These are phyloP conservation scores for Julus scanicus DNA, from an alignment of 2,888 invertebrate genomes.

Conservation along the genomic window DNA sequence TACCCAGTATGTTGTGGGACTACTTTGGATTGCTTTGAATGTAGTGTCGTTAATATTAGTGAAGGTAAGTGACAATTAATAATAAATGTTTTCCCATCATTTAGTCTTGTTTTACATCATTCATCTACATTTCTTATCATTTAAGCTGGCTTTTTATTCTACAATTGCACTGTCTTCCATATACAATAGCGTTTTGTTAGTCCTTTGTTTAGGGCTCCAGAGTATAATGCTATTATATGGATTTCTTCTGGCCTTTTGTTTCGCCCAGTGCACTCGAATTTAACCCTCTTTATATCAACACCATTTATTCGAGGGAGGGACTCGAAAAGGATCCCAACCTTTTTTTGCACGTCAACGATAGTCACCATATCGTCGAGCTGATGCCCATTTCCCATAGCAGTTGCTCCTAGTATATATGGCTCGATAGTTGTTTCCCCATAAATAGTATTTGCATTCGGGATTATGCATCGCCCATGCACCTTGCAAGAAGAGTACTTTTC, in stretches of 20 bases:
- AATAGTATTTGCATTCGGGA: conserved; percentile 42
- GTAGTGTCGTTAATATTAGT: too few species aligned
- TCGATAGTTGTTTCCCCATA: conserved; percentile 6
- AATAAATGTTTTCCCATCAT: too few species aligned
- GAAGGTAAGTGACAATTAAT: too few species aligned
- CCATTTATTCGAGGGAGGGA: conserved; percentile 23
- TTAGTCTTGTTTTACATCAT: neutral
- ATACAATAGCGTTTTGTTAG: neutral
- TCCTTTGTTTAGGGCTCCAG: conserved; percentile 4
- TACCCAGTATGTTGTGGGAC: too few species aligned
- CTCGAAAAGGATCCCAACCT: neutral
- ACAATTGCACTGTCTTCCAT: neutral
- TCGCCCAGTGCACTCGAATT: conserved; percentile 24
- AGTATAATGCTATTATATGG: neutral
- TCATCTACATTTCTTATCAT: neutral
- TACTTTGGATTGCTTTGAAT: too few species aligned
- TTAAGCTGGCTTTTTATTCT: neutral
- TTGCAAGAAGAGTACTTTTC: neutral
- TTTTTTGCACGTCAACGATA: neutral
- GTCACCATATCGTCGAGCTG: neutral
- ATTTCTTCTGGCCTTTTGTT: conserved; percentile 11
- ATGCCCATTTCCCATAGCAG: neutral
- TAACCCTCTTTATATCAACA: neutral
- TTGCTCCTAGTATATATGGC: neutral
- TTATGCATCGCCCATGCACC: conserved; percentile 38